Percentiles rank a stretch among this genome's conserved stretches.
These are phyloP conservation scores for Siniperca obscura DNA, from an alignment of 2,797 vertebrate species.

Conservation along the genomic window DNA sequence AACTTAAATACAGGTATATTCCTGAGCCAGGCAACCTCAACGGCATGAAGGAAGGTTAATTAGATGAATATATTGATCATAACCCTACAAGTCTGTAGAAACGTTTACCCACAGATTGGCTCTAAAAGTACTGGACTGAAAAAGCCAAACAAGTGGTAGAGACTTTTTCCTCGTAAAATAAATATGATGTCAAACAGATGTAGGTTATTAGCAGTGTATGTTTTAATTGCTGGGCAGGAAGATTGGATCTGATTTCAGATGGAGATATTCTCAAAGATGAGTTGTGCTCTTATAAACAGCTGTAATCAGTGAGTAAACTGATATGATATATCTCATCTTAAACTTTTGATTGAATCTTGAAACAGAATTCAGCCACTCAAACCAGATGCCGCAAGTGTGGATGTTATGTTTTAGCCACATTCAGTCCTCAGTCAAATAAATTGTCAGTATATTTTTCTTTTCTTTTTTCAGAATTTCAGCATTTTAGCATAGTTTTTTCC, in stretches of 20 bases:
- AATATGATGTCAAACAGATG: constrained; percentile 77
- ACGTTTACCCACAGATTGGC: not conserved
- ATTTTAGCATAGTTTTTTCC: not conserved
- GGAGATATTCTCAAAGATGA: constrained; percentile 52
- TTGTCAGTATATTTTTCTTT: not conserved
- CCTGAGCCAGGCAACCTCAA: not conserved
- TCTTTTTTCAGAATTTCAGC: not conserved
- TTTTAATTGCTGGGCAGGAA: constrained; percentile 71
- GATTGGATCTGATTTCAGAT: constrained; percentile 66
- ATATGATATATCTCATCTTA: constrained; percentile 26
- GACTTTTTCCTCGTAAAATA: constrained; percentile 65
- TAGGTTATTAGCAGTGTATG: constrained; percentile 66
- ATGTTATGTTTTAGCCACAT: not conserved
- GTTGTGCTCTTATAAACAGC: constrained; percentile 7
- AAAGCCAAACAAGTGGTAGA: constrained; percentile 56
- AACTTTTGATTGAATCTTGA: constrained; percentile 30
- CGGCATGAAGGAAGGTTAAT: not conserved
- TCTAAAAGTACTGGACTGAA: constrained; percentile 33
- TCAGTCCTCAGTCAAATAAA: not conserved
- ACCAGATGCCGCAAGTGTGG: constrained; percentile 4
- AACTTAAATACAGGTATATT: not conserved
- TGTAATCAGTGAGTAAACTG: constrained; percentile 29
- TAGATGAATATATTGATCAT: constrained; percentile 4
- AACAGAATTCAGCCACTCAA: constrained; percentile 3
- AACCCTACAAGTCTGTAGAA: not conserved